Evolutionary conservation across 2,888 invertebrate species (phyloP).

Genomic region (Pyrrhopygopsis socrates): DNA sequence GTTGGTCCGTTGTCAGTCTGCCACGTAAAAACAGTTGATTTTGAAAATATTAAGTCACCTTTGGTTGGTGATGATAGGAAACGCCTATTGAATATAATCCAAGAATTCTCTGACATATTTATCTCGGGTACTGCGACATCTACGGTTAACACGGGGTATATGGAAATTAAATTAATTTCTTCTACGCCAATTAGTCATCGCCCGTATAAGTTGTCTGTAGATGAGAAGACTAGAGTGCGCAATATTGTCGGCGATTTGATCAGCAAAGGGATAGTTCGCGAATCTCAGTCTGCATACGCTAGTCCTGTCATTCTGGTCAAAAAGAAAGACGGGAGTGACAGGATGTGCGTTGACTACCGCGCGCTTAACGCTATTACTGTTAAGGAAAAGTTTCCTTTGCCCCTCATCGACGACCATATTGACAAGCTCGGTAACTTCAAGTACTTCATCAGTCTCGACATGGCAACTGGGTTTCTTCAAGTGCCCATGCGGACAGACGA

Average conservation of each 20-base stretch:
- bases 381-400: constrained; percentile 84
- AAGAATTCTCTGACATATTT: neutral
- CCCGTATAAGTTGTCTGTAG: neutral
- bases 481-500: constrained; percentile 85
- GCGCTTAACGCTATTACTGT: constrained; percentile 32
- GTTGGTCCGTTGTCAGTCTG: neutral
- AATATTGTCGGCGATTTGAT: neutral
- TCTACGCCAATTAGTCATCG: neutral
- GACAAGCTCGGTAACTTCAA: constrained; percentile 79
- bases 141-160: neutral
- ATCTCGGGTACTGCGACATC: neutral
- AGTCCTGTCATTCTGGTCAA: constrained; percentile 14
- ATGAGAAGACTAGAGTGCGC: neutral
- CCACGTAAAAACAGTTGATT: neutral
- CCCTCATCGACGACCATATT: constrained; percentile 88
- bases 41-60: neutral
- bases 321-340: constrained; percentile 5
- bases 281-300: neutral
- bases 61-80: neutral
- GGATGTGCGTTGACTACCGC: constrained; percentile 35
- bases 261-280: neutral
- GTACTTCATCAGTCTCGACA: constrained; percentile 86
- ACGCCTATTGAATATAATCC: neutral
- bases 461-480: constrained; percentile 87
- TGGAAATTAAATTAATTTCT: neutral